Evolutionary conservation across 64 coral and sea anemone genomes (phyloP).

Genomic region (Pocillopora damicornis): DNA sequence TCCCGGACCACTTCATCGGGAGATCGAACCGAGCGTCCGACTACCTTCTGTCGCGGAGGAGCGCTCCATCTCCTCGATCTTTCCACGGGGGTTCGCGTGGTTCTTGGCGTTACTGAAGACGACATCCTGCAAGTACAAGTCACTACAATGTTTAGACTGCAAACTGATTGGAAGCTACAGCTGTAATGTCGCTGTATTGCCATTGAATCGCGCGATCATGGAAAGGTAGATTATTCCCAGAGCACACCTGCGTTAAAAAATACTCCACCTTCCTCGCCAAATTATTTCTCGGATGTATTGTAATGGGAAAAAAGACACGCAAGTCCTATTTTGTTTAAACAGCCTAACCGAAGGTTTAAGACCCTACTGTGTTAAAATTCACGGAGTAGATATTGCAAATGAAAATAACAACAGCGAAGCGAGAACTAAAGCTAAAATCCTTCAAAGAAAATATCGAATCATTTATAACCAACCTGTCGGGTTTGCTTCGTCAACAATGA

Average conservation of each 20-base stretch:
- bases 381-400: neutral
- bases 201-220: neutral
- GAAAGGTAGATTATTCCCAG: neutral
- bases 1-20: conserved; percentile 55
- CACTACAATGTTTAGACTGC: neutral
- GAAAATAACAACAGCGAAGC: neutral
- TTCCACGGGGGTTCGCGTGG: conserved; percentile 10
- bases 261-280: neutral
- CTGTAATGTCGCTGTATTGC: neutral
- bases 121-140: conserved; percentile 19
- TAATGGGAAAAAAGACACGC: neutral
- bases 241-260: neutral
- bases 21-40: conserved; percentile 15
- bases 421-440: neutral
- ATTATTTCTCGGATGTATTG: neutral
- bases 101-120: conserved; percentile 10
- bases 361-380: neutral
- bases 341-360: neutral
- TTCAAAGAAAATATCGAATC: neutral
- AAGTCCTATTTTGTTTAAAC: neutral
- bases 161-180: neutral
- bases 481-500: neutral
- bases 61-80: conserved; percentile 58
- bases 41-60: conserved; percentile 32
- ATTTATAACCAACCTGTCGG: conserved; percentile 1